Evolutionary conservation across 1,140 invertebrate species (phyloP).

Genomic region (Daktulosphaira vitifoliae): DNA sequence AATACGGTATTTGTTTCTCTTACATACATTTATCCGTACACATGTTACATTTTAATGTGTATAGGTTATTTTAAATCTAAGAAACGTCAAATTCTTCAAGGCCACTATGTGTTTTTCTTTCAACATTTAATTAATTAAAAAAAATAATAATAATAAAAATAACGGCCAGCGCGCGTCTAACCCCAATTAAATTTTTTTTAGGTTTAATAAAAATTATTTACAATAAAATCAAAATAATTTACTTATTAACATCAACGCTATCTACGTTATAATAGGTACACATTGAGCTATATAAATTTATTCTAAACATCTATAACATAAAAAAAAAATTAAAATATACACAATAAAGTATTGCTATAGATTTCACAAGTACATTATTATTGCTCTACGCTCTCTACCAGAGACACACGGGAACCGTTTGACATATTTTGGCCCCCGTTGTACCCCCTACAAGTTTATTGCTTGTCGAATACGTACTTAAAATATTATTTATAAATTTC

Average conservation of each 20-base stretch:
- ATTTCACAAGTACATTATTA: background rate
- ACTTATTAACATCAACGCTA: too few relatives aligned
- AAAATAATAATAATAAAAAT: background rate
- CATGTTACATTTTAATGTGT: too few relatives aligned
- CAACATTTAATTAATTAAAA: background rate
- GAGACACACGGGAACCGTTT: too few relatives aligned
- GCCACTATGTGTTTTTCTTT: conserved; percentile 24
- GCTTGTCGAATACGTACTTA: conserved; percentile 32
- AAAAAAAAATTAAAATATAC: too few relatives aligned
- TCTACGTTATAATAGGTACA: too few relatives aligned
- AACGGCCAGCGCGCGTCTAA: too few relatives aligned
- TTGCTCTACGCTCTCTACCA: background rate
- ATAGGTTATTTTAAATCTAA: too few relatives aligned
- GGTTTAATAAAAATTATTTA: background rate
- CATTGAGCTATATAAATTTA: too few relatives aligned
- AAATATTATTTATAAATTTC: background rate
- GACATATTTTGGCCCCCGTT: background rate
- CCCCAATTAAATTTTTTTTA: background rate
- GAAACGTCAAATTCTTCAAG: conserved; percentile 14
- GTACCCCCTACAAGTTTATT: conserved; percentile 30
- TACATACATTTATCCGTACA: too few relatives aligned
- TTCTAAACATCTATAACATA: too few relatives aligned
- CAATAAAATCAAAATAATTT: background rate
- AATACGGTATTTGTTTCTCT: too few relatives aligned
- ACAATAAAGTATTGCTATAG: too few relatives aligned